Base-by-base conservation (phyloP, 2,888 invertebrate species). In the Trachelus tabidus region DNA sequence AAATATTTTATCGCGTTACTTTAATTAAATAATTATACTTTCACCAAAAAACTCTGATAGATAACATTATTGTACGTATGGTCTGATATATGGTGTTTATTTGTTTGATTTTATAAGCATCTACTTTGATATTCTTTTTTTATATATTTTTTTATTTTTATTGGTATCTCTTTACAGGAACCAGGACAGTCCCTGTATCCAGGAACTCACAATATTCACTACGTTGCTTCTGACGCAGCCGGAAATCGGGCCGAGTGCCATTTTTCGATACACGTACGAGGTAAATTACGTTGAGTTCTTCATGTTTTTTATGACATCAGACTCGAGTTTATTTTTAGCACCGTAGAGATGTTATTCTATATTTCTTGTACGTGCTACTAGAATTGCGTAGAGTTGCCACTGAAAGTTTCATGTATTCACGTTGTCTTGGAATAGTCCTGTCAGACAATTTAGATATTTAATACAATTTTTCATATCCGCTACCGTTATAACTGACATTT, bases 191-290 rank as follows among this genome's bases (percentile, higher is more conserved):
- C 92, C 79, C 93, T 95, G 85, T 92, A 93, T 12, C 89, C 92
- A 34, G 95, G 95, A 11, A 89, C 93, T 69, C 95, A 95, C 88
- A 93, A 93, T 77, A 92, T 95, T 33, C 93, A 93, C 78, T 95
- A 95, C 85, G 93, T 94, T 80, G 95, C 94, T 31, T 93, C 93
- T 81, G 95, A 95, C 87, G 93, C 93, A 35, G 93, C 94, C 83
- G 94, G 94, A 75, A 93, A 94, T 86, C 93, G 93, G 83, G 94
- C 94, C 74, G 93, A 93, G 82, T 95, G 95, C 89, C 93, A 93
- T 86, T 95, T 95, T 89, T 93, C 93, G 33, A 92, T 95, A 80
- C 93, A 92, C 81, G 93, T 95, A 75, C 93, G 93, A 91, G 93
- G 94, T 94, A 90, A 89, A 89, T 85, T 85, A 35, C 35, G 31